A percentile compares a stretch with the other conserved stretches of the same genome.
Conservation (phyloP, 2,888 invertebrate species). For the Dolichomitus sp. region DNA sequence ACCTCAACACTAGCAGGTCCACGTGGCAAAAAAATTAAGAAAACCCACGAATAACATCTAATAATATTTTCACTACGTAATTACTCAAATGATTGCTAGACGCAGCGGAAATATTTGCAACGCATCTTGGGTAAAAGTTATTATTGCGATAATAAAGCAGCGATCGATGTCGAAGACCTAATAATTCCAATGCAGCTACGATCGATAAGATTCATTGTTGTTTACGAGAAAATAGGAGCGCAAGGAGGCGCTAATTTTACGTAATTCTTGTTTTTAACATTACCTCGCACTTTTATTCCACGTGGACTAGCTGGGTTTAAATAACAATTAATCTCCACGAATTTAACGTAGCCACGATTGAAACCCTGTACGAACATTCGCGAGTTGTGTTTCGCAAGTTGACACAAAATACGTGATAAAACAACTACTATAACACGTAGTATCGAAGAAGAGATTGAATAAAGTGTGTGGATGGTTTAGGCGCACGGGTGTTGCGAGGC, state of each 20-base stretch:
- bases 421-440: conserved; percentile 7
- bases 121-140: not conserved
- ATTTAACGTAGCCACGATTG: conserved; percentile 6
- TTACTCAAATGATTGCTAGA: too few relatives aligned
- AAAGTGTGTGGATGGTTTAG: conserved; percentile 80
- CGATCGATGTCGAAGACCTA: not conserved
- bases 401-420: conserved; percentile 9
- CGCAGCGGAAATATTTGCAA: not conserved
- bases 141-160: not conserved
- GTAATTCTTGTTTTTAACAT: not conserved
- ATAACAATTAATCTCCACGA: not conserved
- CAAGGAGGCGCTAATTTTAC: not conserved
- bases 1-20: not conserved
- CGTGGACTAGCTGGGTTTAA: not conserved
- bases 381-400: conserved; percentile 18
- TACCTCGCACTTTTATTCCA: not conserved
- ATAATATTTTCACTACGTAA: too few relatives aligned
- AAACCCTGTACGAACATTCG: conserved; percentile 51
- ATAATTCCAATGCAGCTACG: too few relatives aligned
- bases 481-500: conserved; percentile 87
- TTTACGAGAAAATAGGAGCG: not conserved
- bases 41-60: too few relatives aligned
- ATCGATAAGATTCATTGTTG: not conserved
- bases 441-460: conserved; percentile 30
- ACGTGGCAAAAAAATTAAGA: not conserved